phyloP scores from a whole-genome alignment of 2,113 vertebrate genomes.

The Oenanthe oenanthe region DNA sequence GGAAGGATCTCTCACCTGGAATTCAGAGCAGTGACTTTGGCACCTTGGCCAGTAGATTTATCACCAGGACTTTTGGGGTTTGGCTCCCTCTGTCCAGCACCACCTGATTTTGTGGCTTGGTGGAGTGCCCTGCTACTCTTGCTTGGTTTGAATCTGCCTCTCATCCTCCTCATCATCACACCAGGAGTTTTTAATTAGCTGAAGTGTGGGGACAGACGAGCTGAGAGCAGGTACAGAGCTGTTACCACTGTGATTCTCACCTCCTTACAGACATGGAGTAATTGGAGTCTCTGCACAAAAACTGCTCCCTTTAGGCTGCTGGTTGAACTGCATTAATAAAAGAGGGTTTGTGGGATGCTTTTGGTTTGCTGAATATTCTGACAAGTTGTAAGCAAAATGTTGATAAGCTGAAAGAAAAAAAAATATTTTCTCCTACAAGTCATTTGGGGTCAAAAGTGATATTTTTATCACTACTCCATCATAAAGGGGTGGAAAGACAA shows the following conservation, averaged over 20 bases:
- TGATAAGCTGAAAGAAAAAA: conserved; percentile 18
- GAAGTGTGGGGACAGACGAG: not conserved
- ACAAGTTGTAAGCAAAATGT: conserved; percentile 27
- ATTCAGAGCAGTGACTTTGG: not conserved
- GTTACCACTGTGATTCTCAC: not conserved
- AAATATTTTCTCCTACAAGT: not conserved
- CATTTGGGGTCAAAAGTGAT: conserved; percentile 24
- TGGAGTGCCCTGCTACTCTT: not conserved
- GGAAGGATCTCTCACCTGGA: not conserved
- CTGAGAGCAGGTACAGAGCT: not conserved
- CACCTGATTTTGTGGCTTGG: not conserved
- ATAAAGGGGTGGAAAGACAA: not conserved
- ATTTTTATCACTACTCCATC: conserved; percentile 7
- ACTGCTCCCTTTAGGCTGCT: not conserved
- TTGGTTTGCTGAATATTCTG: conserved; percentile 32
- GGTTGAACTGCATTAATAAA: conserved; percentile 1
- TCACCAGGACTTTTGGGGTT: not conserved
- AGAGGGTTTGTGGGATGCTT: not conserved
- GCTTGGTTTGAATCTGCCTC: not conserved
- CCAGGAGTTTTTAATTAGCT: conserved; percentile 18
- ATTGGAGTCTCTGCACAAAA: not conserved
- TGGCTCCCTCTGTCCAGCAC: not conserved
- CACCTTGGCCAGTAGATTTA: not conserved
- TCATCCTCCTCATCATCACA: not conserved
- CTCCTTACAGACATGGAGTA: not conserved